These are phyloP conservation scores for Urocitellus parryii DNA, from an alignment of 2,113 vertebrate species.

Conservation along the genomic window DNA sequence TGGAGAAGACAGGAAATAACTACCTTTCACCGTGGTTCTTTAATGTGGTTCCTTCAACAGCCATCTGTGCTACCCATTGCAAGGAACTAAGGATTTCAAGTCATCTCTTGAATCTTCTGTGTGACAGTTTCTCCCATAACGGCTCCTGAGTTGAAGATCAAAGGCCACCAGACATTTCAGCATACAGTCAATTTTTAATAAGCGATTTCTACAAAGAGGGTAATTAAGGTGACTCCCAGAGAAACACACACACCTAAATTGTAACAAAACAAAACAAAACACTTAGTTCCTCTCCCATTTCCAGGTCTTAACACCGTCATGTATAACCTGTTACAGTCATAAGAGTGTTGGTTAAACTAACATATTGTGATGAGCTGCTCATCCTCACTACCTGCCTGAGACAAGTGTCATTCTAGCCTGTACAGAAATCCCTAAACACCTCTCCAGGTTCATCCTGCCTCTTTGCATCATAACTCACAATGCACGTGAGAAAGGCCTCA, in stretches of 20 bases:
- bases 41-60: conserved; percentile 78
- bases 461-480: not conserved
- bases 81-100: conserved; percentile 67
- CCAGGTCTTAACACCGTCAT: not conserved
- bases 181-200: conserved; percentile 55
- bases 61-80: conserved; percentile 75
- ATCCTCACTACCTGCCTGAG: not conserved
- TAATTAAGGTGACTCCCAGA: conserved; percentile 21
- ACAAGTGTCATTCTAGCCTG: not conserved
- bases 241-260: not conserved
- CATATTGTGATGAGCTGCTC: not conserved
- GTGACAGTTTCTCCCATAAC: conserved; percentile 78
- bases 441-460: not conserved
- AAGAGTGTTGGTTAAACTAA: not conserved
- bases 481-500: conserved; percentile 48
- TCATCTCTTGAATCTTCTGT: conserved; percentile 68
- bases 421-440: not conserved
- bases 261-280: not conserved
- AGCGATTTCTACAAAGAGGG: conserved; percentile 58
- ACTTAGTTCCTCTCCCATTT: not conserved
- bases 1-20: conserved; percentile 79
- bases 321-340: not conserved
- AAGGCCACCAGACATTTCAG: conserved; percentile 68
- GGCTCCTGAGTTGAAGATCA: conserved; percentile 75
- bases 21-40: conserved; percentile 71